These are phyloP conservation scores for Colistium nudipinnis DNA, from an alignment of 2,113 vertebrate genomes.

Conservation along the genomic window DNA sequence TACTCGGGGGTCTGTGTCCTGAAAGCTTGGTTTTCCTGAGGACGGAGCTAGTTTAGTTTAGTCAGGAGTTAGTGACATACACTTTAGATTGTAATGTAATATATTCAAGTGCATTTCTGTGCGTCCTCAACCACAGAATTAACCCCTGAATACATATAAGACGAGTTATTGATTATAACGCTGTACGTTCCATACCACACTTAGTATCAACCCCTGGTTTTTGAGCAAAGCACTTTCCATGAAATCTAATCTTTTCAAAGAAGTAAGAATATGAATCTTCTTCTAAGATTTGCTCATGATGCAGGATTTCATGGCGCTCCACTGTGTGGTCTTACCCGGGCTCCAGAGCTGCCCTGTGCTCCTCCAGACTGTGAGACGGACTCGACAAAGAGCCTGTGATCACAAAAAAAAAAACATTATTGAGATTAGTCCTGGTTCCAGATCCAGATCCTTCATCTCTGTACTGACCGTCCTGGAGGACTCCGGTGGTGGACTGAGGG, in stretches of 20 bases:
- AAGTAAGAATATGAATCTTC: too few species aligned
- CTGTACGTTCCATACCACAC: not conserved
- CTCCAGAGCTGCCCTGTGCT: conserved; percentile 82
- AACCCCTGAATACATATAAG: too few species aligned
- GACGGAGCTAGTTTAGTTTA: conserved; percentile 82
- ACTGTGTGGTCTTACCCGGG: conserved; percentile 81
- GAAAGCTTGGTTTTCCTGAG: conserved; percentile 82
- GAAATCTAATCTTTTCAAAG: not conserved
- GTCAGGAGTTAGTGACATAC: not conserved
- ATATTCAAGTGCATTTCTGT: not conserved
- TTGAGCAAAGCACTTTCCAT: not conserved
- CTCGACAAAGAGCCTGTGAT: conserved; percentile 66
- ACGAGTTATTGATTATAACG: too few species aligned
- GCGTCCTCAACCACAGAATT: not conserved
- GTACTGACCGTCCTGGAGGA: conserved; percentile 52
- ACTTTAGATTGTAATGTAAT: not conserved
- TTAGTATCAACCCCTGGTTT: not conserved
- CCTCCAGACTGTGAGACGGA: conserved; percentile 77
- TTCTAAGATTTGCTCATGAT: not conserved
- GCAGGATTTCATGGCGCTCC: not conserved
- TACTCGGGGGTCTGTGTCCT: conserved; percentile 80
- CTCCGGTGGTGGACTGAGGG: conserved; percentile 10
- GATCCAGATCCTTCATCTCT: not conserved
- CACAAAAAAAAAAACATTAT: conserved; percentile 7
- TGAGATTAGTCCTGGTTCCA: not conserved